These are phyloP conservation scores for Clarias laeviceps DNA, from an alignment of 2,797 vertebrate species.

Conservation along the genomic window DNA sequence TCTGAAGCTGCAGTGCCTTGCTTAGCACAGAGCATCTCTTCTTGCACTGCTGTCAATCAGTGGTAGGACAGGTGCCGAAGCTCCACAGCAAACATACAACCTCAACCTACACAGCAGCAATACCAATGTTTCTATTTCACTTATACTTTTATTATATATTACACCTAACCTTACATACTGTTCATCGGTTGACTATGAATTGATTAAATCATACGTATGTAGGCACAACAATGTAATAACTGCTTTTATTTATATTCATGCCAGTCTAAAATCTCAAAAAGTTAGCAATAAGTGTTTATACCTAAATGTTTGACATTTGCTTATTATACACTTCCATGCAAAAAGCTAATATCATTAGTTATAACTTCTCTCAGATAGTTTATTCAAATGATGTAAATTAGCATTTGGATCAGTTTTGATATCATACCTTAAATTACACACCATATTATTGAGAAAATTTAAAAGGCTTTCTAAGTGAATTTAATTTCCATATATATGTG, in stretches of 20 bases:
- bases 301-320: not conserved
- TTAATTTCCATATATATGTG: not conserved
- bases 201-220: not conserved
- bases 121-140: not conserved
- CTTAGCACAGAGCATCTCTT: constrained; percentile 41
- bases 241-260: not conserved
- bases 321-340: not conserved
- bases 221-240: not conserved
- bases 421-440: not conserved
- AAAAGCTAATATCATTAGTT: not conserved
- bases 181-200: not conserved
- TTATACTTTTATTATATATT: not conserved
- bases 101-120: constrained; percentile 57
- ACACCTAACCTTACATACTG: not conserved
- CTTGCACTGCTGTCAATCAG: constrained; percentile 64
- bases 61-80: constrained; percentile 67
- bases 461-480: not conserved
- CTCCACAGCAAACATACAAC: constrained; percentile 23
- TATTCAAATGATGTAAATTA: not conserved
- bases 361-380: not conserved
- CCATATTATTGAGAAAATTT: not conserved
- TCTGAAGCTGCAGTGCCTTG: constrained; percentile 32
- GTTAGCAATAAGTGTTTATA: not conserved
- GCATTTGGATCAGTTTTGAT: not conserved
- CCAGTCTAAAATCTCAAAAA: not conserved